Conservation (phyloP, 2,113 vertebrate genomes). For the Siphamia tubifer region DNA sequence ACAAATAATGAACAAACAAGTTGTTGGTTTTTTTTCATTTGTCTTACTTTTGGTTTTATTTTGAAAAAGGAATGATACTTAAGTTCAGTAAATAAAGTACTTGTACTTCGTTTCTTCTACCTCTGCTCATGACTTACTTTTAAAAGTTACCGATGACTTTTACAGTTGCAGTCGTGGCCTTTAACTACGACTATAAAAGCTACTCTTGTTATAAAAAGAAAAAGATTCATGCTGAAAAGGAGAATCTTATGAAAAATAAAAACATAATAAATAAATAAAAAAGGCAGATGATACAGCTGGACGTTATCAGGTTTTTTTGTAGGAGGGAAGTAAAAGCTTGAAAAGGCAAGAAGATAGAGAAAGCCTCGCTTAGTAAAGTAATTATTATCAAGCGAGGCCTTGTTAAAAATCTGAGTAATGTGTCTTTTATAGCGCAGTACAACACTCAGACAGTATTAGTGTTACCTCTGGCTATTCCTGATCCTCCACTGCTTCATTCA, state of each 20-base stretch:
- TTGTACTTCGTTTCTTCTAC: too few relatives aligned
- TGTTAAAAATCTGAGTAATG: constrained; percentile 34
- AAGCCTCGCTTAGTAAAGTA: constrained; percentile 1
- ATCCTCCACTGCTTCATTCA: constrained; percentile 43
- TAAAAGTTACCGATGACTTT: constrained; percentile 22
- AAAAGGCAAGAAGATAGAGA: neutral
- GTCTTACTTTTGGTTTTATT: too few relatives aligned
- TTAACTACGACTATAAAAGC: neutral
- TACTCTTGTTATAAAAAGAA: constrained; percentile 11
- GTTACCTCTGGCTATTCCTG: constrained; percentile 24
- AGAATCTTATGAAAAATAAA: constrained; percentile 6
- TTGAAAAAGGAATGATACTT: too few relatives aligned
- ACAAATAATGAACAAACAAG: too few relatives aligned
- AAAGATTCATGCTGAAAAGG: neutral
- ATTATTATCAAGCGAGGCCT: constrained; percentile 26
- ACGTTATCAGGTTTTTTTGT: neutral
- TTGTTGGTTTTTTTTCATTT: too few relatives aligned
- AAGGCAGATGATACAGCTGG: neutral
- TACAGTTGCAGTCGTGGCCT: neutral
- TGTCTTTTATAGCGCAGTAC: constrained; percentile 31
- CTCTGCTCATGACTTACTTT: neutral
- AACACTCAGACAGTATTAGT: constrained; percentile 36
- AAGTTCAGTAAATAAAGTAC: too few relatives aligned
- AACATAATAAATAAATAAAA: too few relatives aligned
- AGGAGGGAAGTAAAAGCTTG: neutral